Percentiles rank a stretch among this genome's conserved stretches.
phyloP scores from a whole-genome alignment of 2,113 vertebrate genomes.

The Nettapus auritus region DNA sequence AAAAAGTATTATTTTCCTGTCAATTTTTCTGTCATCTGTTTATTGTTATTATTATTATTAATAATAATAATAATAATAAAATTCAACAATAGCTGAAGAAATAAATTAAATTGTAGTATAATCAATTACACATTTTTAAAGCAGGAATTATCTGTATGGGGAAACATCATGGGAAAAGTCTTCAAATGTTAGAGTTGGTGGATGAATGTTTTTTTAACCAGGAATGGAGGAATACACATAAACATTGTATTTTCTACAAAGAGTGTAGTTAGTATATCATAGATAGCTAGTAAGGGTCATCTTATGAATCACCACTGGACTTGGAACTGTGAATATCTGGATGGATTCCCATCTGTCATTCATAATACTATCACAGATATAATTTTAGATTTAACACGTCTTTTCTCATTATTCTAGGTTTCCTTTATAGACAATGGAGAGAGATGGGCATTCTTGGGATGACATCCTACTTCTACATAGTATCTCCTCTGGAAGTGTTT shows the following conservation, averaged over 20 bases:
- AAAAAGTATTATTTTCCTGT: not conserved
- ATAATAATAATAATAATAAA: too few species aligned
- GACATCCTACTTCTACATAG: not conserved
- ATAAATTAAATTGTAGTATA: not conserved
- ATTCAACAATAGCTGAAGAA: not conserved
- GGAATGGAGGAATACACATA: not conserved
- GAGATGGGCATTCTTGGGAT: not conserved
- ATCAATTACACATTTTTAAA: not conserved
- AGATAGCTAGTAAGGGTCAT: not conserved
- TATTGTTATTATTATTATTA: not conserved
- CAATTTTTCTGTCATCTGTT: not conserved
- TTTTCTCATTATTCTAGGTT: not conserved
- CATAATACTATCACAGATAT: not conserved
- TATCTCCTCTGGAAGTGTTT: not conserved
- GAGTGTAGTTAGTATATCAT: not conserved
- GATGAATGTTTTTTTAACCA: not conserved
- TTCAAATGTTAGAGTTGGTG: not conserved
- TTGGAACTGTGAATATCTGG: not conserved
- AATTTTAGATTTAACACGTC: not conserved
- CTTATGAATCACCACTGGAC: not conserved
- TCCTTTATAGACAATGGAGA: not conserved
- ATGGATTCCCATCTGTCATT: not conserved
- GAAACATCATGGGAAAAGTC: not conserved
- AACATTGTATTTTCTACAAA: not conserved
- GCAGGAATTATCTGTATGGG: not conserved